Evolutionary conservation across 2,888 invertebrate genomes (phyloP), one percentile per base, ranked within the genome.

Genomic region (Liopterus haemorrhoidalis): DNA sequence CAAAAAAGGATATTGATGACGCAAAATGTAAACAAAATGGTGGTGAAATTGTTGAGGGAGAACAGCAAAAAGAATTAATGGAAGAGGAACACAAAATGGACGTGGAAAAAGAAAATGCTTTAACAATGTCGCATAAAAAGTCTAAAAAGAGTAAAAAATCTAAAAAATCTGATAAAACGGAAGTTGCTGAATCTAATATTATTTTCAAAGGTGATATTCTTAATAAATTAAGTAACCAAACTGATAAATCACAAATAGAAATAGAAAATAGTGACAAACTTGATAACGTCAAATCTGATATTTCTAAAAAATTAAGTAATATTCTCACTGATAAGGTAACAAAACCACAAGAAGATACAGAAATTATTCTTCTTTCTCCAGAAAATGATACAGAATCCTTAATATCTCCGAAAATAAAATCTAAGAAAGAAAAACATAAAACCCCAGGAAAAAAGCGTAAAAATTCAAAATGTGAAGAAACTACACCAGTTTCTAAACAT

Each of bases 101-200:
- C 16, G 30, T 28, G 31, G 27, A 41, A 28, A 15, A 35, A 18
- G 45, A 47, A 20, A 37, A n/a, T n/a, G n/a, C n/a, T n/a, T n/a
- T n/a, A n/a, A n/a, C n/a, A n/a, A n/a, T n/a, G n/a, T n/a, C n/a
- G n/a, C n/a, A 50, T 41, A 32, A 49, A 37, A 47, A 47, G 57
- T 22, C 41, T 63, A 28, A 67, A 70, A 30, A 71, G 70, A 60
- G 67, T 69, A 0, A 70, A 71, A 65, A 52, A 67, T 57, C 57
- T 49, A 49, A 15, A 65, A 60, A 49, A 61, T 59, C 46, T 63
- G 60, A 54, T 64, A 61, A 51, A 44, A 63, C 12, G 59, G 57
- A 47, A 53, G 62, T n/a, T n/a, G n/a, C n/a, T n/a, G n/a, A n/a
- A n/a, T n/a, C n/a, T n/a, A n/a, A n/a, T n/a, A n/a, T n/a, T n/a